Evolutionary conservation across 2,113 vertebrate species (phyloP).

Genomic region (Ovis aries): DNA sequence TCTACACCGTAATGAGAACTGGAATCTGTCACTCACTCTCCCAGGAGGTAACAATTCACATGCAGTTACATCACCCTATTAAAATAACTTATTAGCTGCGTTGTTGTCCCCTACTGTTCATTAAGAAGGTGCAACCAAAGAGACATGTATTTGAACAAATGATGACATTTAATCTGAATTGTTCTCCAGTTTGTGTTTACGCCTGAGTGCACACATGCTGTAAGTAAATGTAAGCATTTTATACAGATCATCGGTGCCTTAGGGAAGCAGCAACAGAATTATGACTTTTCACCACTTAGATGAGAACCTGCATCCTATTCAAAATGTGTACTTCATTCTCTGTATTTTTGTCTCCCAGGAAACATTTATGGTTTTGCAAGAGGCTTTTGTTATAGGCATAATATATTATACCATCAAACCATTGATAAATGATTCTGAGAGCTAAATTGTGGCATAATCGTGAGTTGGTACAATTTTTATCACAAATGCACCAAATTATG

Average conservation of each 20-base stretch:
- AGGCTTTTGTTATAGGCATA: neutral
- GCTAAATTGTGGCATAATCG: neutral
- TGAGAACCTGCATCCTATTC: neutral
- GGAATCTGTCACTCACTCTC: conserved; percentile 62
- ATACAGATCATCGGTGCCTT: neutral
- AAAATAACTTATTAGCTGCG: conserved; percentile 71
- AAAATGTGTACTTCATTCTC: neutral
- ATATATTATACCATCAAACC: neutral
- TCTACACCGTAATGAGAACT: conserved; percentile 62
- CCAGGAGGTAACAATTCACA: conserved; percentile 61
- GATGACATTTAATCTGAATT: conserved; percentile 49
- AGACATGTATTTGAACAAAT: conserved; percentile 53
- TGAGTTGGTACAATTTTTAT: neutral
- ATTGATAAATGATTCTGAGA: neutral
- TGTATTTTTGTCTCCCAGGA: neutral
- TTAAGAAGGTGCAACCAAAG: conserved; percentile 61
- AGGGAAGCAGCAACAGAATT: neutral
- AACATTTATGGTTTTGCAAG: neutral
- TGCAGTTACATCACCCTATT: conserved; percentile 40
- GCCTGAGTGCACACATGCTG: neutral
- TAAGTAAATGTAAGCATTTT: neutral
- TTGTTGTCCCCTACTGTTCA: conserved; percentile 58
- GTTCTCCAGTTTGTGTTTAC: conserved; percentile 38
- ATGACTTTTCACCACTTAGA: neutral
- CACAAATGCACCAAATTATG: neutral